These are phyloP conservation scores for Myotis planiceps DNA, from an alignment of 2,797 vertebrate species.

Conservation along the genomic window DNA sequence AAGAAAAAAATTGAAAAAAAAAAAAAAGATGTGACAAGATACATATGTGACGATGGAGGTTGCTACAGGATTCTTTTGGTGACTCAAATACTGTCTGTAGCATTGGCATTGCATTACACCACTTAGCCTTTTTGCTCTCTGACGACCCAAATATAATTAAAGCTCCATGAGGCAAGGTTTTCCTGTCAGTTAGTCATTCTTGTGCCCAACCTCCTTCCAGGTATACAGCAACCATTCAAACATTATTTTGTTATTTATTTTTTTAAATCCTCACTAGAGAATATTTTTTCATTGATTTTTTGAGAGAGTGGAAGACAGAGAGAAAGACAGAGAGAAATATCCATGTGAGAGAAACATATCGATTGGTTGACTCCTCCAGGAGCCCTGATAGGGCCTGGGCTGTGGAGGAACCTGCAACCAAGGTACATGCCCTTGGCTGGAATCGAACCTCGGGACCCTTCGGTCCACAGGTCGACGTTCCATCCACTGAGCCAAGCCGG, in stretches of 20 bases:
- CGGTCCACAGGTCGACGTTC: accelerated
- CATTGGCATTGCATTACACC: background rate
- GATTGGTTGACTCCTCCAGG: background rate
- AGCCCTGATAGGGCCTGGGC: background rate
- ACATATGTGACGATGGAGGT: background rate
- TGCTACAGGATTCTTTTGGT: background rate
- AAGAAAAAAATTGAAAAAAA: no score
- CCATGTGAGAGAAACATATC: background rate
- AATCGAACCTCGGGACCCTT: background rate
- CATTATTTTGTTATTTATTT: background rate
- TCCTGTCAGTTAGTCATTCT: background rate
- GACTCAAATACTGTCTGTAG: background rate
- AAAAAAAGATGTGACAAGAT: background rate
- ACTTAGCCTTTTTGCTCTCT: background rate
- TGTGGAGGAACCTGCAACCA: background rate
- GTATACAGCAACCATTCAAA: background rate
- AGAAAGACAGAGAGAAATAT: background rate
- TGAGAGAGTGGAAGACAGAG: background rate
- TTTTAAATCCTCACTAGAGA: background rate
- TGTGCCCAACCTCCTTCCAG: background rate
- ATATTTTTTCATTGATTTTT: background rate
- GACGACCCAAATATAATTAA: background rate
- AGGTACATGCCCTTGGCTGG: background rate
- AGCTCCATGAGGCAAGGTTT: background rate
- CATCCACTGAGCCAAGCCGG: background rate